Evolutionary conservation across 2,797 vertebrate species (phyloP).

Genomic region (Periophthalmus magnuspinnatus): DNA sequence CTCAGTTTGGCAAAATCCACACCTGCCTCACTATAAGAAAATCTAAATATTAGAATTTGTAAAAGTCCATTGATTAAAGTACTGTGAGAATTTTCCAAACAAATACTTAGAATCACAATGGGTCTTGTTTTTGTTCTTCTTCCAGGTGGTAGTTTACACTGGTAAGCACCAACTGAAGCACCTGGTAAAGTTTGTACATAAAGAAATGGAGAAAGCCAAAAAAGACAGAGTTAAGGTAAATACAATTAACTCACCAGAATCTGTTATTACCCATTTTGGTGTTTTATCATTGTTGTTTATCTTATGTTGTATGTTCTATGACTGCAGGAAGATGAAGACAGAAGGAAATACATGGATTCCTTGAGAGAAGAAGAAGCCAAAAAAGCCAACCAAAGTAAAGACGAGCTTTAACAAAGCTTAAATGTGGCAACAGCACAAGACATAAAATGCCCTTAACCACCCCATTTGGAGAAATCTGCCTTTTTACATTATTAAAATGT

Average conservation of each 20-base stretch:
- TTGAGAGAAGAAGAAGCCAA: conserved; percentile 57
- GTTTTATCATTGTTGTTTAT: not conserved
- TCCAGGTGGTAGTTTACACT: conserved; percentile 80
- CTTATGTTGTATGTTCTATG: conserved; percentile 11
- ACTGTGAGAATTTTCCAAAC: not conserved
- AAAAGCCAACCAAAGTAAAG: conserved; percentile 46
- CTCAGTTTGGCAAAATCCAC: no score
- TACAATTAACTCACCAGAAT: not conserved
- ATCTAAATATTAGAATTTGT: not conserved
- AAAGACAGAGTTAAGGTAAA: conserved; percentile 72
- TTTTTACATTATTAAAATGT: no score
- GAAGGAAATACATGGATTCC: conserved; percentile 59
- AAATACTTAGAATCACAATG: not conserved
- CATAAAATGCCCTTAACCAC: no score
- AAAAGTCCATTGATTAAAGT: not conserved
- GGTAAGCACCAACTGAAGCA: conserved; percentile 77
- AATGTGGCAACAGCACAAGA: not conserved
- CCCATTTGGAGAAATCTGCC: no score
- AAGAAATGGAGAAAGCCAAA: conserved; percentile 72
- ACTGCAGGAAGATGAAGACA: conserved; percentile 67
- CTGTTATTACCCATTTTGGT: not conserved
- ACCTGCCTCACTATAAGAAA: no score
- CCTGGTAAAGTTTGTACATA: conserved; percentile 84
- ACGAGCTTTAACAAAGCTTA: conserved; percentile 63
- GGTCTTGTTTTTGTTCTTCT: conserved; percentile 13